Percentiles rank a stretch among this genome's conserved stretches.
These are phyloP conservation scores for Vulpes vulpes DNA, from an alignment of 2,113 vertebrate genomes.

Conservation along the genomic window DNA sequence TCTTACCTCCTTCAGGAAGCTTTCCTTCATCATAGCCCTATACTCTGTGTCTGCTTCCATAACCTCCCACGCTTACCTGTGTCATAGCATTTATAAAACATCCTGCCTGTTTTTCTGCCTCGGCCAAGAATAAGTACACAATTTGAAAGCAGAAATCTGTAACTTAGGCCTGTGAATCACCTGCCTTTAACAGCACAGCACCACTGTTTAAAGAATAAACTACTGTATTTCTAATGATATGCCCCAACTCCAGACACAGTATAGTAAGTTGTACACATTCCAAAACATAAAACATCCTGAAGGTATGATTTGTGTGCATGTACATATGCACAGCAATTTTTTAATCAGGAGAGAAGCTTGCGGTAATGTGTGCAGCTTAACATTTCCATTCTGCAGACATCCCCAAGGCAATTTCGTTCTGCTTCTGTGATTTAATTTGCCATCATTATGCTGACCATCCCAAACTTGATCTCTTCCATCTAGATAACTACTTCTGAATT, in stretches of 20 bases:
- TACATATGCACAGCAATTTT: neutral
- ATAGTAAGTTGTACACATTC: conserved; percentile 19
- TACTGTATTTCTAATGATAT: conserved; percentile 20
- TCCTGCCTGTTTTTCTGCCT: neutral
- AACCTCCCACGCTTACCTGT: neutral
- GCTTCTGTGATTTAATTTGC: neutral
- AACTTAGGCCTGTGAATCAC: conserved; percentile 35
- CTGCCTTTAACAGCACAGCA: neutral
- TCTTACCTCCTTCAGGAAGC: neutral
- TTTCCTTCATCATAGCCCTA: neutral
- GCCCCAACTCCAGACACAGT: neutral
- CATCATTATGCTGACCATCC: neutral
- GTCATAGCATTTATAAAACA: neutral
- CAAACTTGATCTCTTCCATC: neutral
- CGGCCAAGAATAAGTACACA: neutral
- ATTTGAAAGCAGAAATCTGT: neutral
- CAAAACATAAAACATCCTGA: conserved; percentile 26
- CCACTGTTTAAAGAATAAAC: conserved; percentile 24
- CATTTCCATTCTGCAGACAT: neutral
- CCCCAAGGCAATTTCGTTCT: neutral
- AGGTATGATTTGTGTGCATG: neutral
- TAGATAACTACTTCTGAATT: neutral
- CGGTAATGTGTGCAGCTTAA: neutral
- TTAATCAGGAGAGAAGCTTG: neutral
- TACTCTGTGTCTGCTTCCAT: neutral